Evolutionary conservation across 2,797 vertebrate genomes (phyloP), one percentile per base, ranked within the genome.

Genomic region (Microcaecilia unicolor): DNA sequence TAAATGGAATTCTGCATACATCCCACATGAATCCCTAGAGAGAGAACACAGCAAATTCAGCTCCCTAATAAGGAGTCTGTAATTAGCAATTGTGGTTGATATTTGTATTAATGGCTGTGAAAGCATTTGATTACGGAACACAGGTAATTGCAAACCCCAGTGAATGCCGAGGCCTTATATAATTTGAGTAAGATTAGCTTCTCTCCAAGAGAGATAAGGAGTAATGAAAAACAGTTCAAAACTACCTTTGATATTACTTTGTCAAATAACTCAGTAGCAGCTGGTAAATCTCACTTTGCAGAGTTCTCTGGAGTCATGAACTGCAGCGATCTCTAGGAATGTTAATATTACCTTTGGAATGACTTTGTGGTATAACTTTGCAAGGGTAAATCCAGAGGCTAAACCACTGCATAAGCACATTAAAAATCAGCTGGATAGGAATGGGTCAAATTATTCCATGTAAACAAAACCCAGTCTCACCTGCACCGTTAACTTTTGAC

Each of bases 101-200:
- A 71, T 67, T n/a, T n/a, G n/a, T n/a, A n/a, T n/a, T n/a, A n/a
- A n/a, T 44, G 70, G 77, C 78, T 76, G 61, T 34, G 50, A 57
- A 61, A 48, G 54, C 73, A 79, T 76, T 79, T 66, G 73, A 78
- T 83, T 79, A 72, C 36, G 64, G 47, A 69, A 59, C 54, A 7
- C n/a, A n/a, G n/a, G n/a, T n/a, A n/a, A 83, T 74, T 75, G 63
- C 57, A 72, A 76, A 78, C 41, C 58, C 62, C 54, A 56, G 64
- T 78, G 78, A 81, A 81, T 83, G 77, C 77, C 64, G 39, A 73
- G 58, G 41, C 61, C 65, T n/a, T 79, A 77, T 81, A 74, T 77
- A 80, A 81, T 79, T 80, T 79, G 76, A 83, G 81, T 77, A 71
- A 83, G 77, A 81, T 77, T 76, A 73, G 79, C 73, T 70, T 80